Percentiles rank a stretch among this genome's conserved stretches.
phyloP scores from a whole-genome alignment of 2,888 invertebrate species.

The Rhynchonema sp. region DNA sequence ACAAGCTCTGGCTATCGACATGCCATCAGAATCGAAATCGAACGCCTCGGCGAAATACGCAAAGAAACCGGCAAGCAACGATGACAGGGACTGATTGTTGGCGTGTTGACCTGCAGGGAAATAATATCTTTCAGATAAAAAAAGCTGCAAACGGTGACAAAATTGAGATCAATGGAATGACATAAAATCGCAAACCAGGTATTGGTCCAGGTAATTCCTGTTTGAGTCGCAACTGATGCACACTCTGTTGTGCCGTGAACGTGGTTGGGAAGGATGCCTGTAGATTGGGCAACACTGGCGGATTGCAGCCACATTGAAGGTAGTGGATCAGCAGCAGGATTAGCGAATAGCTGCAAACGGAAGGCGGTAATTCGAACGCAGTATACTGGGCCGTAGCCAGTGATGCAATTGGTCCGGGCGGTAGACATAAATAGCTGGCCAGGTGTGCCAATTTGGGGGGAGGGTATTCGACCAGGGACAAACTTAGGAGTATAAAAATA shows the following conservation, averaged over 20 bases:
- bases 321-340: constrained; percentile 23
- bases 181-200: constrained; percentile 5
- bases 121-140: neutral
- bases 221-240: constrained; percentile 11
- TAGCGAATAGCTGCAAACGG: constrained; percentile 20
- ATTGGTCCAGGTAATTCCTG: constrained; percentile 10
- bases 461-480: too few species aligned
- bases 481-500: too few species aligned
- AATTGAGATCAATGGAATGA: neutral
- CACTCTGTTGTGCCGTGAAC: constrained; percentile 10
- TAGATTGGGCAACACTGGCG: constrained; percentile 22
- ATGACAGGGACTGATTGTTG: constrained; percentile 10
- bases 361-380: too few species aligned
- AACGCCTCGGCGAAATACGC: constrained; percentile 18
- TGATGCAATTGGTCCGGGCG: too few species aligned
- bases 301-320: constrained; percentile 18
- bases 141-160: neutral
- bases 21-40: constrained; percentile 14
- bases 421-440: too few species aligned
- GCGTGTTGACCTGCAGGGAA: neutral
- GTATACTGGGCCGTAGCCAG: too few species aligned
- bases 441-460: too few species aligned
- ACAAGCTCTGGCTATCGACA: constrained; percentile 13
- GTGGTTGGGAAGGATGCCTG: constrained; percentile 15
- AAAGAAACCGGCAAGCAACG: constrained; percentile 22